Base-by-base conservation (phyloP, 2,797 vertebrate species). In the Clamator glandarius region DNA sequence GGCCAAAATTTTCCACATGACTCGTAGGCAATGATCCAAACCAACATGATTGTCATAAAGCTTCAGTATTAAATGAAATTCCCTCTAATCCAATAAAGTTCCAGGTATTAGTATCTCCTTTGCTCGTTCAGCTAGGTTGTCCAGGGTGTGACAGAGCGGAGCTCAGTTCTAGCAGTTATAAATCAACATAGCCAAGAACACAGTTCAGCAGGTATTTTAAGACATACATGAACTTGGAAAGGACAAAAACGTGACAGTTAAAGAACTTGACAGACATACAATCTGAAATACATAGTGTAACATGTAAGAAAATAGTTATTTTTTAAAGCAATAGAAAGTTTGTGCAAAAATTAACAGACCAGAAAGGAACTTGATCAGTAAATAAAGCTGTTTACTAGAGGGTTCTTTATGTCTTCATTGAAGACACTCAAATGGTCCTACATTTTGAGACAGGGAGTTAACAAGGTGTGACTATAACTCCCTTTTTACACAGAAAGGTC, bases 401-500 rank as follows among this genome's bases (percentile, higher is more conserved):
- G 3, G 4, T 18, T 59, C 21, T 9, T 67, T 44, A 4, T 50
- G 13, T 36, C 51, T 64, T 28, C 15, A 69, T 67, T 70, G 52
- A 55, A 88, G 25, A 29, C 42, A n/a, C 21, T 63, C 35, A 23
- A 26, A 18, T n/a, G 8, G 19, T 29, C 9, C 26, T 62, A 4
- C 8, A 9, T 19, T 51, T 51, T 85, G 29, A 51, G 48, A 31
- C 8, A 31, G 5, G 17, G 31, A 83, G 39, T 5, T 76, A 52
- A 62, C 44, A 20, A 25, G 5, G 23, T 39, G 28, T 33, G 24
- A 46, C n/a, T 55, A 5, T 21, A 68, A 6, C 13, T n/a, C 8
- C 19, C 5, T 52, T 48, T 57, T 10, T 10, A 19, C 35, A 17
- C 31, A n/a, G 0, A 35, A 11, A 33, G 0, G 5, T 54, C 24